Conservation (phyloP, 2,113 vertebrate species). For the Porphyrio hochstetteri region DNA sequence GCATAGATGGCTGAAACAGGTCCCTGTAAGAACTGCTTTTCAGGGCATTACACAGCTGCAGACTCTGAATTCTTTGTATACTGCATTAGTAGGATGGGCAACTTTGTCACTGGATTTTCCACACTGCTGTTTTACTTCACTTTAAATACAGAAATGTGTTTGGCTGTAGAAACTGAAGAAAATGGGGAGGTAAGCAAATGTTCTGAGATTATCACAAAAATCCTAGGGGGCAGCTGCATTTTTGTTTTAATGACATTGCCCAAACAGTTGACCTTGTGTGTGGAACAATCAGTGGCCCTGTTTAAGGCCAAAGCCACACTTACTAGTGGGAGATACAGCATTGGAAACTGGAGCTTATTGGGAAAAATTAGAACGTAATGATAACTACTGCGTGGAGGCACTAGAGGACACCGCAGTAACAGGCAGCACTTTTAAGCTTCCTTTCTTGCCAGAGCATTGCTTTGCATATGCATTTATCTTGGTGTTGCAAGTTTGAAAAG, state of each 20-base stretch:
- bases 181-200: background rate
- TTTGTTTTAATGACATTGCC: background rate
- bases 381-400: slow-evolving; percentile 21
- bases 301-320: background rate
- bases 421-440: background rate
- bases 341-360: background rate
- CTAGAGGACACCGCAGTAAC: slow-evolving; percentile 33
- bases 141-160: background rate
- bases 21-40: background rate
- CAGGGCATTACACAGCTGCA: background rate
- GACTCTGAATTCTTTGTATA: background rate
- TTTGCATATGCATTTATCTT: background rate
- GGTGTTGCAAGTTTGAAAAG: slow-evolving; percentile 12
- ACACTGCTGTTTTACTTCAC: background rate
- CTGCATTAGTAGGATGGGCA: background rate
- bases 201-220: background rate
- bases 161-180: background rate
- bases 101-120: background rate
- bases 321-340: background rate
- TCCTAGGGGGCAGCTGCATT: background rate
- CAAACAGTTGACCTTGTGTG: background rate
- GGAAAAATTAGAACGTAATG: background rate
- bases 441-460: background rate
- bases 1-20: background rate
- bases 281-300: background rate